Evolutionary conservation across 2,888 invertebrate species (phyloP), one percentile per base, ranked within the genome.

Genomic region (Oxycera nigricornis): DNA sequence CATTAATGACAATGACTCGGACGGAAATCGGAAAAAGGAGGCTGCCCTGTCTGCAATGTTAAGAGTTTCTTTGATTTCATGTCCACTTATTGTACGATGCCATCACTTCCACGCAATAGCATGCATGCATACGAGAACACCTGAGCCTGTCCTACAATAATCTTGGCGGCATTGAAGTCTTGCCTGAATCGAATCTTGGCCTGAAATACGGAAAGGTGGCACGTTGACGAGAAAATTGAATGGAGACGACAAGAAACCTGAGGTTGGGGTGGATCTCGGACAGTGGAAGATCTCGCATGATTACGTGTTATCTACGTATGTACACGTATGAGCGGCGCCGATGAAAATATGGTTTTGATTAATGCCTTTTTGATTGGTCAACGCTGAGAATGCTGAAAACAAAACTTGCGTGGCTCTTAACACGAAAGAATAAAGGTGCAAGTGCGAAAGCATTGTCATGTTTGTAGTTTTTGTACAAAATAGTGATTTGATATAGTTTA

Each of bases 351-450:
- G 46, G 2, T 46, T 68, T 46, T 68, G 67, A 68, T 68, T 68
- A 68, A 68, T 68, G 67, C 67, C 14, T 68, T 68, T 68, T 68
- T 68, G 67, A 68, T 68, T 68, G 67, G 50, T 50, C 50, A 68
- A 68, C 50, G 46, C 14, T 46, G 28, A 9, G 26, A 26, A 68
- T 26, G 31, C 31, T 14, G 31, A 26, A n/a, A 28, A 61, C 61
- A 61, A 61, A 61, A 31, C 17, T 31, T 61, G 61, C 61, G 61
- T 61, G 30, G 14, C 31, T 35, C 35, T 31, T 17, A 7, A 35
- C 31, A 62, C 35, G 20, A 62, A 35, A 31, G 9, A n/a, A n/a
- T n/a, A n/a, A n/a, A n/a, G n/a, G n/a, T n/a, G n/a, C n/a, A n/a
- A n/a, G n/a, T n/a, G n/a, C n/a, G n/a, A n/a, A n/a, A n/a, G n/a